These are phyloP conservation scores for Acronicta psi DNA, from an alignment of 2,888 invertebrate species.

Conservation along the genomic window DNA sequence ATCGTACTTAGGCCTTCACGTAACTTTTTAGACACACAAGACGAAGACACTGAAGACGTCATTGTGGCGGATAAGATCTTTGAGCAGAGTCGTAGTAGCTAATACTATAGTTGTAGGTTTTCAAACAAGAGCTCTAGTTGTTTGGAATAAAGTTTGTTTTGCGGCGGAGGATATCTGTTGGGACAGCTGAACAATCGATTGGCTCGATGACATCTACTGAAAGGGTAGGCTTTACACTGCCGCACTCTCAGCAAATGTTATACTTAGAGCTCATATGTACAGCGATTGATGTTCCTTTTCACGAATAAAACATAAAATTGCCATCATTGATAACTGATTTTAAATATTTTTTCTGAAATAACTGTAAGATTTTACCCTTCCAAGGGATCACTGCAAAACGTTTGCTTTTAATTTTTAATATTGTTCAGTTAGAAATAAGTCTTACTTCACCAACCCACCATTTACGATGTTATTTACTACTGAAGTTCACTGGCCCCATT, in stretches of 20 bases:
- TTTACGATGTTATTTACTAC: not conserved
- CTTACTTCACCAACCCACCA: no score
- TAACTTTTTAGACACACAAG: conserved; percentile 4
- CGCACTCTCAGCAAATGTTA: conserved; percentile 15
- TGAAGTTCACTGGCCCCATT: not conserved
- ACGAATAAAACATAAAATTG: not conserved
- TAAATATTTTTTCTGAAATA: not conserved
- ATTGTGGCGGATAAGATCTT: conserved; percentile 1
- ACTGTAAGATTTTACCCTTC: no score
- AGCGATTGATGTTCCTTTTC: not conserved
- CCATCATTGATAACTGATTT: no score
- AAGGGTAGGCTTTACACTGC: conserved; percentile 16
- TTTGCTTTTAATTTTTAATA: not conserved
- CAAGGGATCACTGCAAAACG: no score
- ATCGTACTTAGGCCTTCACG: no score
- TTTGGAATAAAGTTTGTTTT: conserved; percentile 8
- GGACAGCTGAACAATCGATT: conserved; percentile 21
- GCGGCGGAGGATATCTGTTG: not conserved
- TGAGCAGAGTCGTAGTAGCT: not conserved
- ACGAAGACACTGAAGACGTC: conserved; percentile 2
- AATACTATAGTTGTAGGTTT: not conserved
- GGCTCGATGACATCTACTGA: conserved; percentile 32
- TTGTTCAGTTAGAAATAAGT: no score
- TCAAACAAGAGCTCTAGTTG: not conserved
- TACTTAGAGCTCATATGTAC: not conserved